These are phyloP conservation scores for Saimiri boliviensis DNA, from an alignment of 2,113 vertebrate species.

Conservation along the genomic window DNA sequence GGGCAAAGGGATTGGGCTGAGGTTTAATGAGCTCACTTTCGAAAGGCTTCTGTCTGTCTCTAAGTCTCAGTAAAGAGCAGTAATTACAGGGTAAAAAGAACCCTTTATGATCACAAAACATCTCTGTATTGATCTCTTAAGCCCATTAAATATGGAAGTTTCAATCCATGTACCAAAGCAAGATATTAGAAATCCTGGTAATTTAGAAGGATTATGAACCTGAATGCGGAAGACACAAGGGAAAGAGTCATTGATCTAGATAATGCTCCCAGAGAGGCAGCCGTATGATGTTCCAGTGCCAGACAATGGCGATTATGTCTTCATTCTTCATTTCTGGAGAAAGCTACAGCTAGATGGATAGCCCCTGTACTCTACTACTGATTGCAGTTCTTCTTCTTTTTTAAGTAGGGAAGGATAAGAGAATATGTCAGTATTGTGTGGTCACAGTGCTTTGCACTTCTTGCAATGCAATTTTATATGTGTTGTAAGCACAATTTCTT, in stretches of 20 bases:
- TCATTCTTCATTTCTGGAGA: constrained; percentile 38
- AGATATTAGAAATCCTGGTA: constrained; percentile 57
- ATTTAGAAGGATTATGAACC: constrained; percentile 62
- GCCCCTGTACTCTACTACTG: background rate
- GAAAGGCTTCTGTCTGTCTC: constrained; percentile 65
- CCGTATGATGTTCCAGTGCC: background rate
- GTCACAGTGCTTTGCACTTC: background rate
- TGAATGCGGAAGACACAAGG: background rate
- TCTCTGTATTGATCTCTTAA: constrained; percentile 65
- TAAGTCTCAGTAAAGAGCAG: constrained; percentile 72
- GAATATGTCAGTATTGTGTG: background rate
- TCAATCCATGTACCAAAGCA: constrained; percentile 63
- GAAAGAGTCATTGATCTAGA: constrained; percentile 3
- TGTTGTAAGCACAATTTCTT: background rate
- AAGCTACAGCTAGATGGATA: background rate
- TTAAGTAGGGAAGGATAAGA: background rate
- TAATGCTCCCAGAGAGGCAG: constrained; percentile 26
- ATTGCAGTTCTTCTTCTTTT: background rate
- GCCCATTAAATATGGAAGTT: constrained; percentile 75
- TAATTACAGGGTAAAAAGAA: constrained; percentile 75
- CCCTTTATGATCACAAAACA: constrained; percentile 60
- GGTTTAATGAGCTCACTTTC: constrained; percentile 73
- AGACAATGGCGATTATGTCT: background rate
- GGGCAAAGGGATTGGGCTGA: background rate
- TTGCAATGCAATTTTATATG: background rate